Base-by-base conservation (phyloP, 2,888 invertebrate genomes). In the Phytoseiulus persimilis region DNA sequence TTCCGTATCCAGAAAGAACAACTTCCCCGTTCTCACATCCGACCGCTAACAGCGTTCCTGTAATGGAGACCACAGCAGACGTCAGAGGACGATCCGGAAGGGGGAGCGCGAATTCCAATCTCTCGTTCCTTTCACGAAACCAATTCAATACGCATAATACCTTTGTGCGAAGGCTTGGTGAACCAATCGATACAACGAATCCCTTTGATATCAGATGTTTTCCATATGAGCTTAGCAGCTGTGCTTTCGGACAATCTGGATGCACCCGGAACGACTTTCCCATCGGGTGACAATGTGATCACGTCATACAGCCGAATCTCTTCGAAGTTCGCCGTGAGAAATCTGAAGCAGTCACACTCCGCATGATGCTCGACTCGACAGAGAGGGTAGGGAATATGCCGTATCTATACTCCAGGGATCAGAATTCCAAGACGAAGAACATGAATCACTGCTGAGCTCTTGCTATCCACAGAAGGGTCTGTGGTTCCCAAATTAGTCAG, bases 281-380 rank as follows among this genome's bases (percentile, higher is more conserved):
- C 87, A 18, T 87, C 87, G 0, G 87, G 33, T 9, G 87, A 87
- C 33, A 87, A 33, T n/a, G 32, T 87, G n/a, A 87, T 45, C 5
- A 87, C 87, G n/a, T 87, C 87, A 87, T 87, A 87, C 33, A 87
- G 45, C 11, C 87, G 87, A 87, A 87, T 87, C 31, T 87, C 87
- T 45, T 87, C 87, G 45, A 33, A 87, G 87, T 87, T 87, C 31
- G 87, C 87, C 1, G 87, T 87, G 31, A 87, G 39, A 33, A 87
- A 87, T 18, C 87, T 87, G 87, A 39, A 32, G 31, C 23, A 65
- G 28, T 28, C 2, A 3, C 11, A 1, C 9, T 14, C 2, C 65
- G 65, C 65, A 14, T 39, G 3, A 39, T 39, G 9, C 39, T 39
- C 39, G 39, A 9, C 39, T 3, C 9, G 39, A 39, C 3, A 39